These are phyloP conservation scores for Eurypyga helias DNA, from an alignment of 2,113 vertebrate species.

Conservation along the genomic window DNA sequence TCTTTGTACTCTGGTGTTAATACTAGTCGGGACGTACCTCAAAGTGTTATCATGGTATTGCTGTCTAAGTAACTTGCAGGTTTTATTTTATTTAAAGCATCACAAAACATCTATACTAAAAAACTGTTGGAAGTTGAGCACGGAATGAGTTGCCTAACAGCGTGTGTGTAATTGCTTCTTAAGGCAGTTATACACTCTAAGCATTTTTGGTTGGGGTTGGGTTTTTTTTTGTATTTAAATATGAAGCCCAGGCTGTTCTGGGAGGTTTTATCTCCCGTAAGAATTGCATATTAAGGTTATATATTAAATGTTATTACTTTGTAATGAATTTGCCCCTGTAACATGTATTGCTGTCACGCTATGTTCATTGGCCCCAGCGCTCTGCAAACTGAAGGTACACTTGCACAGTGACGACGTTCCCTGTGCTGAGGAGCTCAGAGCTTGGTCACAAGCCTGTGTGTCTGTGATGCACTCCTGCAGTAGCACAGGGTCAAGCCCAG, in stretches of 20 bases:
- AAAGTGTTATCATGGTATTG: neutral
- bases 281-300: neutral
- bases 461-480: neutral
- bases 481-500: neutral
- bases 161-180: neutral
- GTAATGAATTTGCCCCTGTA: neutral
- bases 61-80: neutral
- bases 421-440: neutral
- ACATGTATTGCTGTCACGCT: neutral
- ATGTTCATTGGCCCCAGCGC: neutral
- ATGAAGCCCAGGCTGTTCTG: neutral
- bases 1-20: neutral
- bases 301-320: neutral
- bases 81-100: neutral
- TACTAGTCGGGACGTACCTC: neutral
- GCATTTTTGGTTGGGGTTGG: neutral
- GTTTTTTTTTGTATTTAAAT: neutral
- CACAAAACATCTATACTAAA: neutral
- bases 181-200: neutral
- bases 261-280: neutral
- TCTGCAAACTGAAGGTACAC: neutral
- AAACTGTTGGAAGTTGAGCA: neutral
- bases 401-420: accelerated
- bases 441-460: neutral
- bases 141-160: neutral